Percentiles rank a stretch among this genome's conserved stretches.
Conservation (phyloP, 2,888 invertebrate genomes). For the Tanaodytes sp. region DNA sequence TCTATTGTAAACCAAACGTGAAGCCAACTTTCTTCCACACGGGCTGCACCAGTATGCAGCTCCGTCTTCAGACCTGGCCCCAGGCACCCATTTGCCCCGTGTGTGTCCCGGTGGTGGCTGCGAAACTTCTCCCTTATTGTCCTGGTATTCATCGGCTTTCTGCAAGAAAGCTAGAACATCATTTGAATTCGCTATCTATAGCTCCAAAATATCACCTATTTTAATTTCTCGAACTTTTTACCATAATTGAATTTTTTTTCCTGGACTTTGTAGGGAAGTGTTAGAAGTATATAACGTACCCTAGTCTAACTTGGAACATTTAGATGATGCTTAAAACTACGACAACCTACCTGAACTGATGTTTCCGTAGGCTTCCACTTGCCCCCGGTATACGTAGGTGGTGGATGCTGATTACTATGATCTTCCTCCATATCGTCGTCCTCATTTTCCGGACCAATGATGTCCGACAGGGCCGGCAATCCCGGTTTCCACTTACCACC, state of each 20-base stretch:
- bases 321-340: too few relatives aligned
- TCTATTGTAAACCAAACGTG: constrained; percentile 82
- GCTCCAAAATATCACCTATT: too few relatives aligned
- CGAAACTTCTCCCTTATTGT: constrained; percentile 55
- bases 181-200: too few relatives aligned
- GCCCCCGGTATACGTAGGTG: constrained; percentile 77
- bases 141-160: constrained; percentile 63
- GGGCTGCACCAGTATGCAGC: constrained; percentile 86
- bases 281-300: too few relatives aligned
- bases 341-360: constrained; percentile 45
- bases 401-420: constrained; percentile 69
- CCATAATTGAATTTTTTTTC: too few relatives aligned
- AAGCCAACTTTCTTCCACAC: constrained; percentile 84
- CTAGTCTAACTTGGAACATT: too few relatives aligned
- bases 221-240: too few relatives aligned
- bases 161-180: constrained; percentile 40
- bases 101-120: constrained; percentile 81
- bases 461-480: constrained; percentile 58
- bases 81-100: constrained; percentile 88
- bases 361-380: constrained; percentile 77
- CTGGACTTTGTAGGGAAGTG: too few relatives aligned
- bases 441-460: constrained; percentile 70
- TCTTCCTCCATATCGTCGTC: constrained; percentile 63
- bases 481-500: constrained; percentile 86
- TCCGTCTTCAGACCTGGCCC: constrained; percentile 73